Evolutionary conservation across 2,888 invertebrate genomes (phyloP).

Genomic region (Conchocele bisecta): DNA sequence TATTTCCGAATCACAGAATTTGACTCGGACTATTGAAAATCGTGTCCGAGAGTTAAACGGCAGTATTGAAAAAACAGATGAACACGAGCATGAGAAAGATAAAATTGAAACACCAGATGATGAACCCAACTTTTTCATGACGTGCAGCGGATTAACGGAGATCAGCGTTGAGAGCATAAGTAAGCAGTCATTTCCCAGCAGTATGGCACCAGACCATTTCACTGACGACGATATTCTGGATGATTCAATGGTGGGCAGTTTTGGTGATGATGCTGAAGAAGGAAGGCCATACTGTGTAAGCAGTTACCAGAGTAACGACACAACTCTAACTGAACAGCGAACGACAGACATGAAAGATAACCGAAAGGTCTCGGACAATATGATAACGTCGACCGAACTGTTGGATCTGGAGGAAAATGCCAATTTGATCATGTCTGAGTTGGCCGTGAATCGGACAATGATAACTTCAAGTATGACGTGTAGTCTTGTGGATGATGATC

Average conservation of each 20-base stretch:
- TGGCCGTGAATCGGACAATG: slow-evolving; percentile 81
- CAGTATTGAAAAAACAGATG: slow-evolving; percentile 51
- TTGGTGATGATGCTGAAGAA: slow-evolving; percentile 37
- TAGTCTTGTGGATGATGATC: slow-evolving; percentile 84
- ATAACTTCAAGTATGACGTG: slow-evolving; percentile 58
- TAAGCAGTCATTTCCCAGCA: slow-evolving; percentile 51
- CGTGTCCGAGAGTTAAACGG: slow-evolving; percentile 40
- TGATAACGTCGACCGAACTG: slow-evolving; percentile 82
- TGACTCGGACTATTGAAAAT: slow-evolving; percentile 42
- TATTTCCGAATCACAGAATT: slow-evolving; percentile 52
- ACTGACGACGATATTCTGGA: slow-evolving; percentile 49
- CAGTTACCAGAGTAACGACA: neutral
- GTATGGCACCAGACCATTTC: slow-evolving; percentile 36
- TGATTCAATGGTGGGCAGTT: slow-evolving; percentile 35
- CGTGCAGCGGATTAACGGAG: slow-evolving; percentile 56
- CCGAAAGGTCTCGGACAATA: neutral
- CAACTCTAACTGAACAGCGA: neutral
- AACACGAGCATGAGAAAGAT: slow-evolving; percentile 52
- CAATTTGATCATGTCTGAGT: slow-evolving; percentile 85
- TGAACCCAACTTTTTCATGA: slow-evolving; percentile 75
- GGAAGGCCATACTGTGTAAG: slow-evolving; percentile 2
- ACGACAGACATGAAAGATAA: too few relatives aligned
- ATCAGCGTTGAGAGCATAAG: slow-evolving; percentile 59
- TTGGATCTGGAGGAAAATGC: slow-evolving; percentile 85
- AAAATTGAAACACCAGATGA: slow-evolving; percentile 78